phyloP scores from a whole-genome alignment of 1,140 invertebrate species.

The Tyrophagus putrescentiae region DNA sequence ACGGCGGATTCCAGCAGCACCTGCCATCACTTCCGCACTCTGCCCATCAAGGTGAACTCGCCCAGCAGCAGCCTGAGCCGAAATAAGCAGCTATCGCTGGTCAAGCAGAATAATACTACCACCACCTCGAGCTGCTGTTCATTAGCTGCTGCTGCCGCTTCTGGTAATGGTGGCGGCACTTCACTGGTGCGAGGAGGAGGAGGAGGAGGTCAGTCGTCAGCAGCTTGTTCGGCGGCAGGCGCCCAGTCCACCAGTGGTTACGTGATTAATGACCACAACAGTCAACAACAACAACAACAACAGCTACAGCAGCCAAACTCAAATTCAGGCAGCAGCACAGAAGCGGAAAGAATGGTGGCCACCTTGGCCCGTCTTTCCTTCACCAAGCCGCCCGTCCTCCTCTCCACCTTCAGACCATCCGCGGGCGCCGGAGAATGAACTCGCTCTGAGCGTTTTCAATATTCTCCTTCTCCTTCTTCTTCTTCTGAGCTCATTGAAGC shows the following conservation, averaged over 20 bases:
- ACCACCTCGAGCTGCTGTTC: neutral
- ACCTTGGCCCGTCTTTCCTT: constrained; percentile 5
- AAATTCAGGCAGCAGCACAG: too few relatives aligned
- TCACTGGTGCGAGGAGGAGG: too few relatives aligned
- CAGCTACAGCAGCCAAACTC: neutral
- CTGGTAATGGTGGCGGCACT: too few relatives aligned
- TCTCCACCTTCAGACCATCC: neutral
- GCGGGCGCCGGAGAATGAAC: neutral
- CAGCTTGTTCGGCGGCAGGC: neutral
- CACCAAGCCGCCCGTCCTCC: neutral
- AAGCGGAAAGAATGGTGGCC: too few relatives aligned
- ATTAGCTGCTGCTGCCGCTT: too few relatives aligned
- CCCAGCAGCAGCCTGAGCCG: neutral
- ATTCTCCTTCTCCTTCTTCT: too few relatives aligned
- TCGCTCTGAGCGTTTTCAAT: too few relatives aligned
- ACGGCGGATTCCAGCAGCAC: neutral
- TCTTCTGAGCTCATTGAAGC: too few relatives aligned
- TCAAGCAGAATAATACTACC: too few relatives aligned
- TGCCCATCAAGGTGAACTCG: constrained; percentile 1
- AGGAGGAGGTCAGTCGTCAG: too few relatives aligned
- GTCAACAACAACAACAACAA: neutral
- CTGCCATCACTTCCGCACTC: neutral
- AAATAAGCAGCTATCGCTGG: too few relatives aligned
- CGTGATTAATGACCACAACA: constrained; percentile 10
- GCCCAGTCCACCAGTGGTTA: neutral